A percentile compares a stretch with the other conserved stretches of the same genome.
Evolutionary conservation across 2,888 invertebrate species (phyloP).

Genomic region (Megalurothrips usitatus): DNA sequence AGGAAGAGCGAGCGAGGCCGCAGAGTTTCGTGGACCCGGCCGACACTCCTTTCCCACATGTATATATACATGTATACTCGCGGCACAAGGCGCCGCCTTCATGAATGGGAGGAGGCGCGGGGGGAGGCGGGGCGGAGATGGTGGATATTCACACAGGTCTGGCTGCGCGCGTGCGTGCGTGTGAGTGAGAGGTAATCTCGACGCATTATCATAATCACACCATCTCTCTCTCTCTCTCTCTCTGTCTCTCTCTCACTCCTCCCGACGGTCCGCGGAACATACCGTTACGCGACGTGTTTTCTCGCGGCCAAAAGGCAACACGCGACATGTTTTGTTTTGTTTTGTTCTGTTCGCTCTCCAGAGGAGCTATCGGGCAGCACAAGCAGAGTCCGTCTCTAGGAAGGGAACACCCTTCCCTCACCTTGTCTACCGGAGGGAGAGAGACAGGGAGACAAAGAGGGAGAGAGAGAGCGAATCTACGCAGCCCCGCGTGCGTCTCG

Average conservation of each 20-base stretch:
- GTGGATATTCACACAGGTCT: background rate
- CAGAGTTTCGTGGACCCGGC: too few relatives aligned
- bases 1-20: too few relatives aligned
- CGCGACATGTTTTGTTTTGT: background rate
- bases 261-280: background rate
- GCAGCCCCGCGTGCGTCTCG: background rate
- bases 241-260: background rate
- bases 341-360: too few relatives aligned
- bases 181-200: background rate
- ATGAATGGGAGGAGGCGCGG: too few relatives aligned
- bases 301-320: background rate
- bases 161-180: too few relatives aligned
- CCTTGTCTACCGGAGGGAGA: background rate
- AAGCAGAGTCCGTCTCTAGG: background rate
- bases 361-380: too few relatives aligned
- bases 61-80: too few relatives aligned
- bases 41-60: too few relatives aligned
- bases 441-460: background rate
- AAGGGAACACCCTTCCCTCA: background rate
- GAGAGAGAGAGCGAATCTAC: background rate
- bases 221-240: background rate
- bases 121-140: background rate
- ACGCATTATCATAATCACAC: background rate
- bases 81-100: too few relatives aligned
- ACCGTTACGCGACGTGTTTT: background rate